Base-by-base conservation (phyloP, 2,888 invertebrate species). In the Eupithecia pulchellata region DNA sequence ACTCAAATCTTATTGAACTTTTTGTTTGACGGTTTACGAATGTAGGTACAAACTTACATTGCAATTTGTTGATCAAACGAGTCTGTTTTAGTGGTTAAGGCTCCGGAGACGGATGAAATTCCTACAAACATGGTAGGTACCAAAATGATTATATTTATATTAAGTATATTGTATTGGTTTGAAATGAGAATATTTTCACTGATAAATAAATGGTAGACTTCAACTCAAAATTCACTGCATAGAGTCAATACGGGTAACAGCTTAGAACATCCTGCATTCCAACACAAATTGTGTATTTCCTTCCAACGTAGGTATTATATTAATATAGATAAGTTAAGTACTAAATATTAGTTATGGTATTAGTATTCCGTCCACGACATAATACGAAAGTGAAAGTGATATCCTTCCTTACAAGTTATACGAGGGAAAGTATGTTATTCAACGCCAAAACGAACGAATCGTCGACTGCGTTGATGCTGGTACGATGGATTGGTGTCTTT, bases 351-450 rank as follows among this genome's bases (percentile, higher is more conserved):
- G 27, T 47, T 60, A 61, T 36, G 29, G 30, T 66, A 66, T 78
- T 74, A 73, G 71, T 75, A 77, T 77, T 72, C 77, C 65, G 65
- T 68, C 61, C 73, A 64, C 72, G 69, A 64, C 69, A n/a, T 64
- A 64, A 69, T 62, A 60, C 66, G 60, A 69, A 74, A 78, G 78
- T 78, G 78, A 78, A 78, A 78, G 78, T 57, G 27, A 62, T 66
- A 78, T 78, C 78, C 78, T 76, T 77, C 65, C 66, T 73, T 74
- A 66, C 61, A 66, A 71, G 67, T 71, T 67, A 57, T 64, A 60
- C 70, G 52, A 70, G 77, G 68, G 78, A 78, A 78, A 78, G 78
- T 75, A 64, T 64, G 72, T 75, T 76, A 66, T 72, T 55, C 67
- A 76, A 77, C 64, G 62, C 42, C 69, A 60, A 69, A 74, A 64